Evolutionary conservation across 2,113 vertebrate species (phyloP).

Genomic region (Mugil cephalus): DNA sequence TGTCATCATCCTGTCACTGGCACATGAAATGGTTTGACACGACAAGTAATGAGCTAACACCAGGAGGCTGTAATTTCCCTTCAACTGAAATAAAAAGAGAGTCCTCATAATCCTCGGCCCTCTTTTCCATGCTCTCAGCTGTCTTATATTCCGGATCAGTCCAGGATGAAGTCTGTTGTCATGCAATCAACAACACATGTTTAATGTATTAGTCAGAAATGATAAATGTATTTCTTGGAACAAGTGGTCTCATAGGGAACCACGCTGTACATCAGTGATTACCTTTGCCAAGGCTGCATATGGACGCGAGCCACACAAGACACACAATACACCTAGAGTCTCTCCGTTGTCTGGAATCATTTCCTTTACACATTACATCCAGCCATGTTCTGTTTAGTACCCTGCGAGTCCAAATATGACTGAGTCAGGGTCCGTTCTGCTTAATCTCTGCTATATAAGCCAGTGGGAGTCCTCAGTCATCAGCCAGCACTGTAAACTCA

Average conservation of each 20-base stretch:
- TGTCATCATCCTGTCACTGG: conserved; percentile 17
- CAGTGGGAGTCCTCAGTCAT: conserved; percentile 37
- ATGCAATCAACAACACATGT: conserved; percentile 48
- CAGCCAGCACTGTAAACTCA: conserved; percentile 61
- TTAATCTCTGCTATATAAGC: conserved; percentile 28
- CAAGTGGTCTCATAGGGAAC: conserved; percentile 19
- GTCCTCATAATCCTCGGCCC: conserved; percentile 10
- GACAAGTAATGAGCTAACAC: conserved; percentile 25
- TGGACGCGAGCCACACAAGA: conserved; percentile 17
- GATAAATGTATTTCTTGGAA: conserved; percentile 37
- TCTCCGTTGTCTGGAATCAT: conserved; percentile 44
- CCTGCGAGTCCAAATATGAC: conserved; percentile 28
- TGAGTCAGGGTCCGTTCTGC: conserved; percentile 37
- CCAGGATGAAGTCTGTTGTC: conserved; percentile 32
- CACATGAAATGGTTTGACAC: background rate
- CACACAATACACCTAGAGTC: background rate
- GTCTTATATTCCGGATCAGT: conserved; percentile 16
- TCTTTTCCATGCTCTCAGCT: conserved; percentile 21
- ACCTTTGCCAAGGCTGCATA: conserved; percentile 14
- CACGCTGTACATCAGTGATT: conserved; percentile 25
- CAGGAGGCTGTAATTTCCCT: conserved; percentile 5
- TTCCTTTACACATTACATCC: conserved; percentile 33
- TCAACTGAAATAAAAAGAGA: conserved; percentile 20
- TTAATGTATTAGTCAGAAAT: conserved; percentile 31
- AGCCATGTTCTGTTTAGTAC: conserved; percentile 19